A percentile compares a stretch with the other conserved stretches of the same genome.
phyloP scores from a whole-genome alignment of 92 coral and sea anemone genomes.

The Parazoanthus darwini region DNA sequence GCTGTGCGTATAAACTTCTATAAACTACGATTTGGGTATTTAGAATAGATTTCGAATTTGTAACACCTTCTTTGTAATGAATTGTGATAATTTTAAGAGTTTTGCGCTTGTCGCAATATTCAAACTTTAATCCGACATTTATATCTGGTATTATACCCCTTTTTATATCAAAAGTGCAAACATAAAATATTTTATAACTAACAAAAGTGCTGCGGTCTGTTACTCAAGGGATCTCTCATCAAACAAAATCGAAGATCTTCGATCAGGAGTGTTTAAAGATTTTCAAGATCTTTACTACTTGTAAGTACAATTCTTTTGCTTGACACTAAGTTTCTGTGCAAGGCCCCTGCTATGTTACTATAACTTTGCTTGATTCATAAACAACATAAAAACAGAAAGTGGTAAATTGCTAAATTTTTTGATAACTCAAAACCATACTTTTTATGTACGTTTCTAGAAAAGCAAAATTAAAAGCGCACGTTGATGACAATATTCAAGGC shows the following conservation, averaged over 20 bases:
- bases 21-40: neutral
- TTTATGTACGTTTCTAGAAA: neutral
- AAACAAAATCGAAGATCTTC: neutral
- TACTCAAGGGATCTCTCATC: neutral
- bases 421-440: neutral
- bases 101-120: too few relatives aligned
- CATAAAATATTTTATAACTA: neutral
- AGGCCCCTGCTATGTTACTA: neutral
- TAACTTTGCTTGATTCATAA: too few relatives aligned
- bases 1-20: neutral
- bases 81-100: neutral
- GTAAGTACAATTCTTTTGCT: neutral
- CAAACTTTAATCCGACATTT: neutral
- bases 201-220: neutral
- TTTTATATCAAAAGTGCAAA: neutral
- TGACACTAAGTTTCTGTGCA: neutral
- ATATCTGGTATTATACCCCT: neutral
- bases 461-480: too few relatives aligned
- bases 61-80: neutral
- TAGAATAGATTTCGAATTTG: neutral
- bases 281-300: neutral
- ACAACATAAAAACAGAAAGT: neutral
- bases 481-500: too few relatives aligned
- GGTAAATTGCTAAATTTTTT: too few relatives aligned
- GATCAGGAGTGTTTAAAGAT: neutral